A percentile compares a stretch with the other conserved stretches of the same genome.
phyloP scores from a whole-genome alignment of 2,888 invertebrate genomes.

The Icerya purchasi region DNA sequence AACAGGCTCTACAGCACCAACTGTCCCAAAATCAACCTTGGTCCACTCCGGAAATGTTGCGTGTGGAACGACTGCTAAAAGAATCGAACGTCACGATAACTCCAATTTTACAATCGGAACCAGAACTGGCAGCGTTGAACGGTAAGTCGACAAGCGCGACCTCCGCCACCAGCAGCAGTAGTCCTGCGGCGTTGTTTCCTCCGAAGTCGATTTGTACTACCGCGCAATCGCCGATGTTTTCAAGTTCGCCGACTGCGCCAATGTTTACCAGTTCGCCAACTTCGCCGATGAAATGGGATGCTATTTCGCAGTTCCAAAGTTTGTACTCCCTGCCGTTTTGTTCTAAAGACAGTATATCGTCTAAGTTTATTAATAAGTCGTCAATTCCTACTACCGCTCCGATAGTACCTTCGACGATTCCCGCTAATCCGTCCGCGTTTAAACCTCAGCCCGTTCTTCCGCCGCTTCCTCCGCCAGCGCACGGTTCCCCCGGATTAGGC shows the following conservation, averaged over 20 bases:
- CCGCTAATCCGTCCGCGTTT: background rate
- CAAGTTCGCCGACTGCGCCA: background rate
- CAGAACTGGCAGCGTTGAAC: background rate
- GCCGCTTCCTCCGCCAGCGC: background rate
- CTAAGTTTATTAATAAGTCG: background rate
- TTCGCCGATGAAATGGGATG: background rate
- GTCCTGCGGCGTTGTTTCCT: background rate
- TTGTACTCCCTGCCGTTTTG: background rate
- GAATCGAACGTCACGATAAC: conserved; percentile 17
- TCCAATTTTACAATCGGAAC: conserved; percentile 5
- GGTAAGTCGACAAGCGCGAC: background rate
- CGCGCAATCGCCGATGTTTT: no score
- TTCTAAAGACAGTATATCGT: background rate
- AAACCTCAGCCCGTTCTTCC: background rate
- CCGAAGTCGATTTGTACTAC: no score
- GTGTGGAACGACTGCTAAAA: conserved; percentile 15
- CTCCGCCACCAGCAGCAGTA: background rate
- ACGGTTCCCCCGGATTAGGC: background rate
- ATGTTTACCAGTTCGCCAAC: background rate
- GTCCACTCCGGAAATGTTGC: conserved; percentile 7
- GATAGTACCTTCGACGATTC: background rate
- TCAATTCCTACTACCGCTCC: no score
- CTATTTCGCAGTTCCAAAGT: background rate
- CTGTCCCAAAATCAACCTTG: no score
- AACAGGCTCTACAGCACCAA: no score